Evolutionary conservation across 2,888 invertebrate species (phyloP).

Genomic region (Epinotia ramella): DNA sequence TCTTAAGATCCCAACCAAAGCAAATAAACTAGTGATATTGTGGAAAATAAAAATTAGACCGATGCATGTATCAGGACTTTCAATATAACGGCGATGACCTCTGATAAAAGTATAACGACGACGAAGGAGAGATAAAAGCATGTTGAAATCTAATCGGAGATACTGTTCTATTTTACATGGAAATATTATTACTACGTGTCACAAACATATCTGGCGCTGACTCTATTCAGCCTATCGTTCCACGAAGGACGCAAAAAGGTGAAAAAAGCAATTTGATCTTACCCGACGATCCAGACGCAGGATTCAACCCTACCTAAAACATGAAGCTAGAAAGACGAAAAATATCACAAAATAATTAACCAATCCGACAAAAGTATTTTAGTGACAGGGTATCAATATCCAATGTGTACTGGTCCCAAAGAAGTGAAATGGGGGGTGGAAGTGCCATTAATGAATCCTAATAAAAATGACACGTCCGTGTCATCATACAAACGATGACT

Average conservation of each 20-base stretch:
- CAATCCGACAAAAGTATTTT: background rate
- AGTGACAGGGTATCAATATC: background rate
- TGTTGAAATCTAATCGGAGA: background rate
- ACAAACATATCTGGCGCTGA: background rate
- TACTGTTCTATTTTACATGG: background rate
- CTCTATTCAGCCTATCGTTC: constrained; percentile 7
- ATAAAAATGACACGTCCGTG: too few species aligned
- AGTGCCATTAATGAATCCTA: background rate
- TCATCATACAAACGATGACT: too few species aligned
- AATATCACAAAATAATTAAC: background rate
- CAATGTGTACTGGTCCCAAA: too few species aligned
- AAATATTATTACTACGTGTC: too few species aligned
- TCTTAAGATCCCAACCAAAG: background rate
- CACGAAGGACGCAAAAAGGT: constrained; percentile 33
- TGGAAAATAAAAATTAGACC: too few species aligned
- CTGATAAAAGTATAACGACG: background rate
- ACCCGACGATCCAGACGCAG: constrained; percentile 20
- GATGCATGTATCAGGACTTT: too few species aligned
- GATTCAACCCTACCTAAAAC: constrained; percentile 9
- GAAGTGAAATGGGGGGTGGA: background rate
- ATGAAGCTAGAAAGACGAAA: constrained; percentile 25
- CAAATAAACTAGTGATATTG: background rate
- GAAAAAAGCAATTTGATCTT: constrained; percentile 38
- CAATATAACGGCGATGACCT: background rate
- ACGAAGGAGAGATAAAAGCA: background rate